Evolutionary conservation across 2,888 invertebrate genomes (phyloP).

Genomic region (Danaus chrysippus): DNA sequence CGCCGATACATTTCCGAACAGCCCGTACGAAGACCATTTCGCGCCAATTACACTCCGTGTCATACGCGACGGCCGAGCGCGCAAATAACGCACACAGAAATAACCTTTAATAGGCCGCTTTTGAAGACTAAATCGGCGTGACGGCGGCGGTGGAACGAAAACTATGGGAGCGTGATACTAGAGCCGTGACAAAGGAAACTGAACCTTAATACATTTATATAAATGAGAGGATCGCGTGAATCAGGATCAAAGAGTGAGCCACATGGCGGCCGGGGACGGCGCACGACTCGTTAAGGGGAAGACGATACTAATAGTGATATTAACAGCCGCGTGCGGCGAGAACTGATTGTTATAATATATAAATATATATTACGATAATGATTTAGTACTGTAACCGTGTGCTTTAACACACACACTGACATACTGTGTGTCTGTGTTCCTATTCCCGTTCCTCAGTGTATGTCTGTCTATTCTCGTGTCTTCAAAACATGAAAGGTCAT

Average conservation of each 20-base stretch:
- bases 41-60: conserved; percentile 72
- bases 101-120: conserved; percentile 31
- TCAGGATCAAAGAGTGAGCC: conserved; percentile 58
- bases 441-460: conserved; percentile 43
- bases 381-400: no score
- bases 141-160: background rate
- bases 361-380: no score
- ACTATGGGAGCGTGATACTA: conserved; percentile 31
- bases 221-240: no score
- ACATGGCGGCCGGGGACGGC: conserved; percentile 38
- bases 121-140: conserved; percentile 35
- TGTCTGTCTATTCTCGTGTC: no score
- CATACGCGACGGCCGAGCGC: conserved; percentile 56
- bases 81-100: conserved; percentile 31
- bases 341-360: no score
- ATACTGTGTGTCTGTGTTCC: conserved; percentile 35
- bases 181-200: conserved; percentile 41
- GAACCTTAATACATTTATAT: conserved; percentile 36
- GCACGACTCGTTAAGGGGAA: conserved; percentile 47
- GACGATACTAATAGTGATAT: conserved; percentile 40
- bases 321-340: no score
- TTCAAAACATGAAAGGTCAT: no score
- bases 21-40: conserved; percentile 67
- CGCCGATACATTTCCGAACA: conserved; percentile 32
- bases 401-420: no score